phyloP scores from a whole-genome alignment of 2,888 invertebrate species.

The Lasioglossum figueresi region DNA sequence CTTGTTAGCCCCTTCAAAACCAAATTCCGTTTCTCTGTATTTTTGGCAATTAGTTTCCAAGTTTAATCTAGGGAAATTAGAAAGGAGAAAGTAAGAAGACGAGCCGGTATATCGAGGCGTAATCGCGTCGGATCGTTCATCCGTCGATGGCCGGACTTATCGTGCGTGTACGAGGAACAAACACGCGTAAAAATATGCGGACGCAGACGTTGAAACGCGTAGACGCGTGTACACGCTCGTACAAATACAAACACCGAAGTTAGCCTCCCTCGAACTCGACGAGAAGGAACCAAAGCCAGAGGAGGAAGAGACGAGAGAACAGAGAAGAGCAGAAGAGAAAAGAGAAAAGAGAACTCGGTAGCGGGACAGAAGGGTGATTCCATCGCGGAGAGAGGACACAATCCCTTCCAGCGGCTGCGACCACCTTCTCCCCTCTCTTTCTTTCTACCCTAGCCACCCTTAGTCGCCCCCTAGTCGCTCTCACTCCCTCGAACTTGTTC shows the following conservation, averaged over 20 bases:
- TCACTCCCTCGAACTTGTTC: conserved; percentile 52
- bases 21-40: neutral
- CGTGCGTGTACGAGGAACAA: conserved; percentile 62
- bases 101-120: conserved; percentile 70
- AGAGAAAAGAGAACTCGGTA: conserved; percentile 26
- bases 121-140: conserved; percentile 81
- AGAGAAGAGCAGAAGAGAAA: too few relatives aligned
- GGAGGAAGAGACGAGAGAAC: neutral
- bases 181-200: conserved; percentile 32
- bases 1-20: neutral
- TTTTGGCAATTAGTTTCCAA: too few relatives aligned
- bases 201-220: neutral
- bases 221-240: neutral
- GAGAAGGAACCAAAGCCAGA: neutral
- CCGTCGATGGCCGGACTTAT: conserved; percentile 76
- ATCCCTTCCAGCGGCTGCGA: conserved; percentile 79
- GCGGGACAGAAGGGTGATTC: conserved; percentile 79
- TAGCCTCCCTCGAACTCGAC: neutral
- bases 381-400: conserved; percentile 76
- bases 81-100: conserved; percentile 28
- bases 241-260: neutral
- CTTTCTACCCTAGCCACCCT: conserved; percentile 45
- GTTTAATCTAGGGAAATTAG: neutral
- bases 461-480: conserved; percentile 9
- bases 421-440: conserved; percentile 52